phyloP scores from a whole-genome alignment of 2,888 invertebrate genomes.

The Phlogophora meticulosa region DNA sequence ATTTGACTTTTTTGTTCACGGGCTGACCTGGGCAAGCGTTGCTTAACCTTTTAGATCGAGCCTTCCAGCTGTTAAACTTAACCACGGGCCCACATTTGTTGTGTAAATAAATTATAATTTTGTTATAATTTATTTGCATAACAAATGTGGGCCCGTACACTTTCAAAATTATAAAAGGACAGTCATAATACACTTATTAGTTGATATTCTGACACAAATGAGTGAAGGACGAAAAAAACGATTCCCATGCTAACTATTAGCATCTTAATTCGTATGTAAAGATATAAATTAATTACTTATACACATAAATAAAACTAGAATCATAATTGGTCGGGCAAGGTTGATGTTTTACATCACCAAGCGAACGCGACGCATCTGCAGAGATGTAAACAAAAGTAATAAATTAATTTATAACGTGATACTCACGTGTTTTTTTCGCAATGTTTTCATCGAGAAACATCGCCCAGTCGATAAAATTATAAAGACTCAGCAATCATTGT shows the following conservation, averaged over 20 bases:
- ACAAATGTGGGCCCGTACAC: no score
- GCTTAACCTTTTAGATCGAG: no score
- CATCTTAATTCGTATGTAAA: conserved; percentile 19
- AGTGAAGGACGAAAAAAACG: conserved; percentile 23
- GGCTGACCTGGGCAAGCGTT: no score
- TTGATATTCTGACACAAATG: conserved; percentile 14
- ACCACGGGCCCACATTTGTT: no score
- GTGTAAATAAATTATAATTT: no score
- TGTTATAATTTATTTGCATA: no score
- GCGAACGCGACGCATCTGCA: not conserved
- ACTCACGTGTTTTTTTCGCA: not conserved
- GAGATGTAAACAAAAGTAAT: not conserved
- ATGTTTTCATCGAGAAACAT: not conserved
- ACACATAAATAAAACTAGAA: conserved; percentile 33
- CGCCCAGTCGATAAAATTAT: not conserved
- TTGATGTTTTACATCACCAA: conserved; percentile 9
- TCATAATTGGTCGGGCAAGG: conserved; percentile 40
- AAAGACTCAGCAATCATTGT: no score
- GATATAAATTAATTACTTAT: conserved; percentile 28
- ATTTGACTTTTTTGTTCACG: no score
- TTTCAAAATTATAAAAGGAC: not conserved
- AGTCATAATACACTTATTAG: not conserved
- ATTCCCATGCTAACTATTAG: conserved; percentile 29
- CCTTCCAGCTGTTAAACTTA: no score
- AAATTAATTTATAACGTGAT: no score